Evolutionary conservation across 2,888 invertebrate species (phyloP).

Genomic region (Nomada flava): DNA sequence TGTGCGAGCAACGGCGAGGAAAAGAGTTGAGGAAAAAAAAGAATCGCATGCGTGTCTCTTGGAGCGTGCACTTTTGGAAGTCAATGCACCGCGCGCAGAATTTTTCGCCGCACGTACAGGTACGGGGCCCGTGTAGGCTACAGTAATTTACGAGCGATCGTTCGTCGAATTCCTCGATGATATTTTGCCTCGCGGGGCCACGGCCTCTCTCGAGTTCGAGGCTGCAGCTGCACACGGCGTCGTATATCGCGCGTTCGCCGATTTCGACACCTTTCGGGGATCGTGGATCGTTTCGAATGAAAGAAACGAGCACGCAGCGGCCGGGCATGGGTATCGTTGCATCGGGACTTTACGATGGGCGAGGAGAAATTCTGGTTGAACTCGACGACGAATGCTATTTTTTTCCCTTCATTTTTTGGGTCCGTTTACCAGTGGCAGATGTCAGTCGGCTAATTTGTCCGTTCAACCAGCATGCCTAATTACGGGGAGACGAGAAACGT

Average conservation of each 20-base stretch:
- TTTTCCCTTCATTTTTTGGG: background rate
- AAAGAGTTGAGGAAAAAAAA: too few relatives aligned
- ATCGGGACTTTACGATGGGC: background rate
- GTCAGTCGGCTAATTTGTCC: constrained; percentile 41
- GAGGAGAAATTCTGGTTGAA: background rate
- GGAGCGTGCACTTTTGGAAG: background rate
- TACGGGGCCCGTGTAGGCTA: constrained; percentile 45
- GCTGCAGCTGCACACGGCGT: constrained; percentile 62
- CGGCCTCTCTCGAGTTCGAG: constrained; percentile 28
- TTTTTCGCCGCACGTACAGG: constrained; percentile 49
- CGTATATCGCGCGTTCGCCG: constrained; percentile 58
- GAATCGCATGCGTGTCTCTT: background rate
- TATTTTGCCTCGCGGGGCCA: constrained; percentile 74
- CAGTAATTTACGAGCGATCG: constrained; percentile 79
- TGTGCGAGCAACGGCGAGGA: too few relatives aligned
- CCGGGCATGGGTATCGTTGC: background rate
- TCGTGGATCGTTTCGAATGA: constrained; percentile 22
- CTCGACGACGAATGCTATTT: constrained; percentile 2
- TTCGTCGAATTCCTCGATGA: constrained; percentile 77
- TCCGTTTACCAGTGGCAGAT: constrained; percentile 28
- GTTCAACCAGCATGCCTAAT: constrained; percentile 26
- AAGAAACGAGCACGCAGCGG: constrained; percentile 14
- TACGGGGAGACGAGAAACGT: background rate
- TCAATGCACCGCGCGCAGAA: constrained; percentile 42
- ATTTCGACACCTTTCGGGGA: constrained; percentile 68